Conservation (phyloP, 2,888 invertebrate genomes). For the Lordiphosa andalusiaca region DNA sequence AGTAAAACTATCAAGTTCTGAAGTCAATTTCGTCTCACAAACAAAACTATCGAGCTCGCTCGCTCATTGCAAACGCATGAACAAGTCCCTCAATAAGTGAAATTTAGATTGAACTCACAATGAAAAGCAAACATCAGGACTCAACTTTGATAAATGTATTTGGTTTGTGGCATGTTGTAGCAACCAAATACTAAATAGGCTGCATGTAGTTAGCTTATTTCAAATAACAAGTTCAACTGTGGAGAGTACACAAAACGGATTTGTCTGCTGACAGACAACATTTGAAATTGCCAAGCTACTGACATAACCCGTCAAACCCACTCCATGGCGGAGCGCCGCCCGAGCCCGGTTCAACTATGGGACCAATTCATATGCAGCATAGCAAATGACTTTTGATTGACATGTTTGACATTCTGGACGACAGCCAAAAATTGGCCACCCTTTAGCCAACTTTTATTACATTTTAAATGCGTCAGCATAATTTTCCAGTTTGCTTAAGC, state of each 20-base stretch:
- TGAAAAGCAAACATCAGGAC: no score
- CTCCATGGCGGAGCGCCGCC: slow-evolving; percentile 19
- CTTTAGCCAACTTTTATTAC: slow-evolving; percentile 51
- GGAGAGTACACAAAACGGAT: slow-evolving; percentile 27
- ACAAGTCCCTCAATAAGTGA: no score
- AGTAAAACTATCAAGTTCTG: no score
- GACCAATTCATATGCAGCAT: slow-evolving; percentile 29
- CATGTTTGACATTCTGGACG: slow-evolving; percentile 73
- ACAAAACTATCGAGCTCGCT: no score
- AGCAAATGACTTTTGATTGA: slow-evolving; percentile 72
- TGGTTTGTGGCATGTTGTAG: no score
- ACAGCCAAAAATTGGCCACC: slow-evolving; percentile 57
- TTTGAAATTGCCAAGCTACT: slow-evolving; percentile 52
- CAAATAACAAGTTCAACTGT: slow-evolving; percentile 1
- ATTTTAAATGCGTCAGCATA: slow-evolving; percentile 67
- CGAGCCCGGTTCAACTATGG: slow-evolving; percentile 10
- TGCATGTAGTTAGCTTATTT: not conserved
- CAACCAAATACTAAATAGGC: no score
- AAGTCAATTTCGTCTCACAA: no score
- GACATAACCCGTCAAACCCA: slow-evolving; percentile 44
- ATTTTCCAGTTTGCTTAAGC: slow-evolving; percentile 40
- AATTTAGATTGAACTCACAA: no score
- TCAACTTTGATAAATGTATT: no score
- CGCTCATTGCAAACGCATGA: no score
- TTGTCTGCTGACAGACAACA: slow-evolving; percentile 22